Evolutionary conservation across 2,888 invertebrate species (phyloP), one percentile per base, ranked within the genome.

Genomic region (Mesochorus sp.): DNA sequence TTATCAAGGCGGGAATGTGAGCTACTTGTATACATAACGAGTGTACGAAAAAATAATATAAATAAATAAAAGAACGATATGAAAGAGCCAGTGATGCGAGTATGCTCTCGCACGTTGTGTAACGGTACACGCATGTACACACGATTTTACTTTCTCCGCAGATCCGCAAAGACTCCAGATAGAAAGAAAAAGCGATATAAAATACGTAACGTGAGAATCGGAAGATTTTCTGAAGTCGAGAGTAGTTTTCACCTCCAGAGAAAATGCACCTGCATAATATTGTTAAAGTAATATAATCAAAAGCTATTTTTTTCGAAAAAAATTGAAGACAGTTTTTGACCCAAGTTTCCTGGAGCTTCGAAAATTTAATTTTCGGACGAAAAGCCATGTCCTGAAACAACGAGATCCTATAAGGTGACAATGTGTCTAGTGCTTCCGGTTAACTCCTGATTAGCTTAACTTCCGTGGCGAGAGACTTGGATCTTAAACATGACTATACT

Each of bases 71-170:
- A 14, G 17, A 19, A 17, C 8, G 19, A 6, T 19, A 24, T 5
- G 19, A 28, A 57, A 31, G 28, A 70, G 19, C 44, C 59, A 14
- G 76, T 71, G 71, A 76, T 59, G 71, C 66, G 66, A 71, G 53
- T 24, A 72, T 44, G 17, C 47, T n/a, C n/a, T 53, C 76, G 66
- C 72, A n/a, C 53, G 51, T 76, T 76, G 64, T 59, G 76, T 53
- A 77, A 77, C 73, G 37, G 39, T 10, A 39, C 14, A 26, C 61
- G 44, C 72, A 34, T 49, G 19, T 37, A 55, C 39, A 37, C 39
- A 31, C 31, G 34, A 53, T 47, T 37, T 49, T 19, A 78, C 74
- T 78, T 78, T 78, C 78, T 42, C 78, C 64, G 51, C 44, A 10
- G 62, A 55, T 37, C 34, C 53, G 59, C 61, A 28, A 12, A 31